Evolutionary conservation across 2,113 vertebrate species (phyloP).

Genomic region (Patagioenas fasciata): DNA sequence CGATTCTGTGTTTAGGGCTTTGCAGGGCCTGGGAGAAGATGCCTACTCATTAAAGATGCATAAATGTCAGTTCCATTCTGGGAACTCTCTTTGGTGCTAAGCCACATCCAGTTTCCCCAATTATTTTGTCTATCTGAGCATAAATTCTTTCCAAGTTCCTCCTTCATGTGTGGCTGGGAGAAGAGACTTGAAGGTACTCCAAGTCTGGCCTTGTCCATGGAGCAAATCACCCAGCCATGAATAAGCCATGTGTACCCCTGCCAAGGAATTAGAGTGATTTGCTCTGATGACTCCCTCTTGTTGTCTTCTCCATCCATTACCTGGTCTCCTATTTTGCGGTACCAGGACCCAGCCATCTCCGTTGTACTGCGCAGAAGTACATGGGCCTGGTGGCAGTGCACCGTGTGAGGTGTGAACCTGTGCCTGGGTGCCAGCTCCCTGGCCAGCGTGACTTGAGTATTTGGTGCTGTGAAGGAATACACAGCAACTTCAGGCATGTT

Average conservation of each 20-base stretch:
- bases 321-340: neutral
- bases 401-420: neutral
- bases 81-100: neutral
- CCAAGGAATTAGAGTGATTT: neutral
- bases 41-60: neutral
- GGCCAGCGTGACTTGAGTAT: neutral
- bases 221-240: neutral
- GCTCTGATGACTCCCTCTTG: neutral
- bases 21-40: neutral
- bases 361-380: neutral
- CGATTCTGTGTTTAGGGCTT: neutral
- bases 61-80: neutral
- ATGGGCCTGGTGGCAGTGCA: neutral
- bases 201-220: neutral
- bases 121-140: neutral
- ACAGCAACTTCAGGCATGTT: neutral
- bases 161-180: neutral
- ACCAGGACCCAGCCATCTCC: rapidly evolving
- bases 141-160: neutral
- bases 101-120: neutral
- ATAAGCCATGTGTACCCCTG: neutral
- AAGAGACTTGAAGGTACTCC: neutral
- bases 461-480: neutral
- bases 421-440: neutral
- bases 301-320: neutral